phyloP scores from a whole-genome alignment of 2,888 invertebrate species.

The Entomobrya proxima region DNA sequence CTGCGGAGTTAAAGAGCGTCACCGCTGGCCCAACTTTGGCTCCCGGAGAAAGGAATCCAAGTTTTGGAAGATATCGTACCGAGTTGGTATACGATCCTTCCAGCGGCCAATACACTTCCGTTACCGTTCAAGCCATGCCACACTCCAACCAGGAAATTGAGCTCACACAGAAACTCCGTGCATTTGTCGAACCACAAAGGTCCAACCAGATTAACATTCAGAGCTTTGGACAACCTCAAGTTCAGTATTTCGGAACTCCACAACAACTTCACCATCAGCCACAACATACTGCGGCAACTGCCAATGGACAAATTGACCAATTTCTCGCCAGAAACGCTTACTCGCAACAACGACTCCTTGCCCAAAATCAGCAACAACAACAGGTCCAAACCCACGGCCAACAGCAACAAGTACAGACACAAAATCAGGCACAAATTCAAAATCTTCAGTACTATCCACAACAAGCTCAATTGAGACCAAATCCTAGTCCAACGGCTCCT shows the following conservation, averaged over 20 bases:
- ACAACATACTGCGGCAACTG: not conserved
- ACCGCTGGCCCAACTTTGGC: conserved; percentile 58
- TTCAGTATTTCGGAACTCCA: conserved; percentile 76
- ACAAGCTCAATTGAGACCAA: conserved; percentile 28
- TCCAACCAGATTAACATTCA: conserved; percentile 68
- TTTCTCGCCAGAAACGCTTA: conserved; percentile 65
- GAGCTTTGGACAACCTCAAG: conserved; percentile 67
- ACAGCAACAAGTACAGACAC: conserved; percentile 51
- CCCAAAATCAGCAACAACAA: conserved; percentile 59
- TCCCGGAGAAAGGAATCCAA: conserved; percentile 51
- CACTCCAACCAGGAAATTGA: conserved; percentile 81
- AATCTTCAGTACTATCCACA: conserved; percentile 63
- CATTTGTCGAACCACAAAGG: conserved; percentile 83
- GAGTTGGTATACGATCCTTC: conserved; percentile 87
- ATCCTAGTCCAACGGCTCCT: conserved; percentile 41
- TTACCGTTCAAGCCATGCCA: conserved; percentile 86
- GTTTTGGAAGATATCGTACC: conserved; percentile 82
- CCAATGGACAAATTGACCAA: conserved; percentile 61
- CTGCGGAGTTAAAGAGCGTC: conserved; percentile 78
- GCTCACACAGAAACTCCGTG: conserved; percentile 86
- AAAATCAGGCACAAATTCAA: conserved; percentile 41
- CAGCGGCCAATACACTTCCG: conserved; percentile 87
- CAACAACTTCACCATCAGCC: conserved; percentile 46
- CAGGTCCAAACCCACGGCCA: conserved; percentile 36
- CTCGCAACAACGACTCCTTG: conserved; percentile 52